phyloP scores from a whole-genome alignment of 2,888 invertebrate genomes.

The Sceliomorpha sp. region DNA sequence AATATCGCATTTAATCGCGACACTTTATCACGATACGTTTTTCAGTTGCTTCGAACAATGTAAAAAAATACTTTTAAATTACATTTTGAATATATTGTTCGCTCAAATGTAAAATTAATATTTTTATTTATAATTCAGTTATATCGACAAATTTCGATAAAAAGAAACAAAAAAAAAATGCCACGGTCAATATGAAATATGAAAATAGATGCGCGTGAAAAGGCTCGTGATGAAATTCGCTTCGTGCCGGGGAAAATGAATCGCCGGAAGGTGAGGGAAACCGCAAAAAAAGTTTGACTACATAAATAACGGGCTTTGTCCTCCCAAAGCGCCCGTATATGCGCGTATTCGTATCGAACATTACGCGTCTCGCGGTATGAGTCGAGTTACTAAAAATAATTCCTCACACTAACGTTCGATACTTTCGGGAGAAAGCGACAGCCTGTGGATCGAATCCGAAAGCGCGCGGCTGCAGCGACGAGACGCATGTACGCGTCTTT shows the following conservation, averaged over 20 bases:
- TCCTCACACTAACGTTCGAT: slow-evolving; percentile 7
- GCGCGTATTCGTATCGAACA: neutral
- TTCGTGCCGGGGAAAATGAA: slow-evolving; percentile 4
- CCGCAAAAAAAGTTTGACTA: slow-evolving; percentile 3
- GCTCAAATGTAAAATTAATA: too few species aligned
- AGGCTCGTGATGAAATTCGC: neutral
- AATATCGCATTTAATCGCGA: too few species aligned
- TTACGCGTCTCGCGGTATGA: slow-evolving; percentile 12
- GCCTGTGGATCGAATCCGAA: neutral
- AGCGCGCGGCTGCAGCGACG: too few species aligned
- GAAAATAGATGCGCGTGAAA: neutral
- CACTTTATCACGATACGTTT: too few species aligned
- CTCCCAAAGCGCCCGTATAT: neutral
- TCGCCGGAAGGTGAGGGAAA: slow-evolving; percentile 11
- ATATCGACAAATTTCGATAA: too few species aligned
- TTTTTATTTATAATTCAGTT: too few species aligned
- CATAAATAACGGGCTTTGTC: slow-evolving; percentile 9
- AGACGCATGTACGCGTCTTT: neutral
- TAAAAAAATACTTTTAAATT: too few species aligned
- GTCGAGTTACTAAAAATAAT: slow-evolving; percentile 17
- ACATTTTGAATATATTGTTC: too few species aligned
- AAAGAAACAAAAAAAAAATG: neutral
- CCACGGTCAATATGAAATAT: neutral
- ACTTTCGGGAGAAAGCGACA: slow-evolving; percentile 9
- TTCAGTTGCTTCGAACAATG: too few species aligned